phyloP scores from a whole-genome alignment of 2,888 invertebrate species.

The Cremastobaeus sp. region DNA sequence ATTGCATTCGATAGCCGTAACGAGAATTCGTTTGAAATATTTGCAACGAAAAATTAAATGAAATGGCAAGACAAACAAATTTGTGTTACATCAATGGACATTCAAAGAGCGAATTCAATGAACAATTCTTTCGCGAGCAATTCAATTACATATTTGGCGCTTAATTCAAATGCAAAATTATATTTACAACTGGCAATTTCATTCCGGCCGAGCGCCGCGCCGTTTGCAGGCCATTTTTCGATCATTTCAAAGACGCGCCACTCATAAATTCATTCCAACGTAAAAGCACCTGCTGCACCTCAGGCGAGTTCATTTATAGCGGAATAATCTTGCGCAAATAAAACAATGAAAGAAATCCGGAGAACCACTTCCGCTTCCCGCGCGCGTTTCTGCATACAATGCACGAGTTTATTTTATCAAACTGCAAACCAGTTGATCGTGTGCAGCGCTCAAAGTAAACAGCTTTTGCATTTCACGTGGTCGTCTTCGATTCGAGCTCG shows the following conservation, averaged over 20 bases:
- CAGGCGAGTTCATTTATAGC: conserved; percentile 47
- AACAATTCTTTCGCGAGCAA: conserved; percentile 11
- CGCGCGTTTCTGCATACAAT: conserved; percentile 45
- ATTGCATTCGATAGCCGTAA: too few relatives aligned
- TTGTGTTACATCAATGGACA: too few relatives aligned
- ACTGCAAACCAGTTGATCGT: conserved; percentile 31
- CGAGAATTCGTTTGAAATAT: too few relatives aligned
- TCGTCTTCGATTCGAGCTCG: conserved; percentile 14
- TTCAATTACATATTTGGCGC: conserved; percentile 4
- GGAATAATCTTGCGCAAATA: conserved; percentile 48
- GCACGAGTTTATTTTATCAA: conserved; percentile 30
- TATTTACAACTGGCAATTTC: too few relatives aligned
- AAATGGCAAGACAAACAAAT: too few relatives aligned
- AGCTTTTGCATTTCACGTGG: conserved; percentile 15
- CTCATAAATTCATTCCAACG: conserved; percentile 49
- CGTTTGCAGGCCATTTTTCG: conserved; percentile 14
- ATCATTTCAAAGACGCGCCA: conserved; percentile 18
- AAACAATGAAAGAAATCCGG: conserved; percentile 50
- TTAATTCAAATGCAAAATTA: conserved; percentile 29
- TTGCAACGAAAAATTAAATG: too few relatives aligned
- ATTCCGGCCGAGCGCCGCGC: too few relatives aligned
- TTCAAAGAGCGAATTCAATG: too few relatives aligned
- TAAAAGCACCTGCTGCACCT: conserved; percentile 45
- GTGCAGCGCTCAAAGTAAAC: conserved; percentile 35
- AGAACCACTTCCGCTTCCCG: conserved; percentile 51